A percentile compares a stretch with the other conserved stretches of the same genome.
Conservation (phyloP, 2,797 vertebrate genomes). For the Pseudotriccus pelzelni region DNA sequence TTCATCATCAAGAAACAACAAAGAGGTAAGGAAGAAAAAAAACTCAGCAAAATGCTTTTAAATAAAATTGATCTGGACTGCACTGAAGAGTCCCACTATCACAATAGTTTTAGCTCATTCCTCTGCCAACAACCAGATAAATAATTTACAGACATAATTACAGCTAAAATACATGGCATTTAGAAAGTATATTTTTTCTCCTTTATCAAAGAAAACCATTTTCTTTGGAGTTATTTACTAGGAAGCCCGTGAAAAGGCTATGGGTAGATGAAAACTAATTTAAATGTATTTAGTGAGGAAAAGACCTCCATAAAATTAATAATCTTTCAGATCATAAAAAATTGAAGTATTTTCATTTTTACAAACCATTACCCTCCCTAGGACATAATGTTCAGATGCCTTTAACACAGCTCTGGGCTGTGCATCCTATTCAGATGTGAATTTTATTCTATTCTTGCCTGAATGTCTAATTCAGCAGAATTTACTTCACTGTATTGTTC, state of each 20-base stretch:
- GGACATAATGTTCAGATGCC: neutral
- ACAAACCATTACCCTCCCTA: neutral
- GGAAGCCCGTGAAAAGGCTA: neutral
- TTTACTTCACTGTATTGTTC: neutral
- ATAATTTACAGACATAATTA: neutral
- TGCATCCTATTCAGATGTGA: neutral
- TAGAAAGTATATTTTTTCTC: neutral
- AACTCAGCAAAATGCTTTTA: neutral
- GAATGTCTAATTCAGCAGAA: neutral
- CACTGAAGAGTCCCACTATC: neutral
- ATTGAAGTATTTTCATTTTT: rapidly evolving
- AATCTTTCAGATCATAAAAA: neutral
- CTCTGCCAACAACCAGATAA: neutral
- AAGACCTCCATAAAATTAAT: rapidly evolving
- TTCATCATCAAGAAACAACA: neutral
- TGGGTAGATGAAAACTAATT: neutral
- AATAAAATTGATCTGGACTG: neutral
- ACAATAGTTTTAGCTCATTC: neutral
- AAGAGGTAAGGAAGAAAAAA: neutral
- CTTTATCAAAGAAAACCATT: neutral
- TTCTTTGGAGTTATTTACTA: neutral
- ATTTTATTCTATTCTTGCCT: neutral
- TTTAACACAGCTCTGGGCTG: neutral
- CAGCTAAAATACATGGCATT: neutral
- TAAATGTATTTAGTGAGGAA: neutral